A percentile compares a stretch with the other conserved stretches of the same genome.
phyloP scores from a whole-genome alignment of 1,140 invertebrate genomes.

The Neoseiulus cucumeris region DNA sequence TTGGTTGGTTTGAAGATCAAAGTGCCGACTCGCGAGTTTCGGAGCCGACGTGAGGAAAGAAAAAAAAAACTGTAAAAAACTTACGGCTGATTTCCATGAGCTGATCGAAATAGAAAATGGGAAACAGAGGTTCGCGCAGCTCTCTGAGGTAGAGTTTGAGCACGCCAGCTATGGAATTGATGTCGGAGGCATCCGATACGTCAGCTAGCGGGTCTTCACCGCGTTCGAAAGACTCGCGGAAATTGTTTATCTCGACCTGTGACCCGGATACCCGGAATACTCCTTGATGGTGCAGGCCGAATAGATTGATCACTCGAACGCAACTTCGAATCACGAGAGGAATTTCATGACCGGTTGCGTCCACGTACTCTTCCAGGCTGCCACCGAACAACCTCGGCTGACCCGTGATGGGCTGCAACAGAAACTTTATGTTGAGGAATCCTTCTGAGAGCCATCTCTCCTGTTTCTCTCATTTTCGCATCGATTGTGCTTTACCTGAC shows the following conservation, averaged over 20 bases:
- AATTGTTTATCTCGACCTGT: slow-evolving; percentile 85
- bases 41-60: too few relatives aligned
- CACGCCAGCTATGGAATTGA: slow-evolving; percentile 82
- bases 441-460: not conserved
- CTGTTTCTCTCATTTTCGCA: not conserved
- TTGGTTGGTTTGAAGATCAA: too few relatives aligned
- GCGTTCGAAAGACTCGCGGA: slow-evolving; percentile 71
- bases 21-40: too few relatives aligned
- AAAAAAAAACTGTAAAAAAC: slow-evolving; percentile 21
- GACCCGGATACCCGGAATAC: slow-evolving; percentile 87
- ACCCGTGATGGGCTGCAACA: slow-evolving; percentile 39
- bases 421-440: not conserved
- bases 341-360: slow-evolving; percentile 54
- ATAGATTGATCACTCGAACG: slow-evolving; percentile 73
- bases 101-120: slow-evolving; percentile 76
- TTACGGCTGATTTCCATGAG: slow-evolving; percentile 67
- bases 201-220: slow-evolving; percentile 75
- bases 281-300: slow-evolving; percentile 80
- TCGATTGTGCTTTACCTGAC: slow-evolving; percentile 18
- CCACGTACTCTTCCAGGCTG: slow-evolving; percentile 72
- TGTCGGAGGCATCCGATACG: slow-evolving; percentile 73
- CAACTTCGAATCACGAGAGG: slow-evolving; percentile 74
- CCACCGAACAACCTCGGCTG: slow-evolving; percentile 77
- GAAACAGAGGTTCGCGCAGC: slow-evolving; percentile 74
- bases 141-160: slow-evolving; percentile 81